phyloP scores from a whole-genome alignment of 2,797 vertebrate genomes.

The Spatula versicolor region DNA sequence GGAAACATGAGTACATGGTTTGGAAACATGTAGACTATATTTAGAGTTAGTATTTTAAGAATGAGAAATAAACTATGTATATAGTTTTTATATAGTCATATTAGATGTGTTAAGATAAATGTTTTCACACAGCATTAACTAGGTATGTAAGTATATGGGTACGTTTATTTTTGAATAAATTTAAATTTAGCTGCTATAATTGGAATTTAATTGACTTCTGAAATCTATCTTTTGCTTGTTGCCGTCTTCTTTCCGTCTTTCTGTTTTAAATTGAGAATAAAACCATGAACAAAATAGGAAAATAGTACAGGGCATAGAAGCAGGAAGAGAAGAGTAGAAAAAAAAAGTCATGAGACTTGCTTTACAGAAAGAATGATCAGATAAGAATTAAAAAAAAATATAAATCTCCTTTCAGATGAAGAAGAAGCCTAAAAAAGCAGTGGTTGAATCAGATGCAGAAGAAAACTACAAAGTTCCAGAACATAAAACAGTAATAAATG shows the following conservation, averaged over 20 bases:
- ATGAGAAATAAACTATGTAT: background rate
- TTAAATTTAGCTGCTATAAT: background rate
- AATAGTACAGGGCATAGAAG: background rate
- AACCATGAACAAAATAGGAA: background rate
- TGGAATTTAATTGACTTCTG: background rate
- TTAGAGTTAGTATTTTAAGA: background rate
- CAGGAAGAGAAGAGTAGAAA: background rate
- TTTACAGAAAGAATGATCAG: background rate
- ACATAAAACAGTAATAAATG: constrained; percentile 90
- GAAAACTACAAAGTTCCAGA: constrained; percentile 90
- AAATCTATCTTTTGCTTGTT: background rate
- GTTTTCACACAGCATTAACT: background rate
- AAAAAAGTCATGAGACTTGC: background rate
- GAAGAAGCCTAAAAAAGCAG: constrained; percentile 85
- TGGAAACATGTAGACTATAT: background rate
- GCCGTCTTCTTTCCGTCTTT: background rate
- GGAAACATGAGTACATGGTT: background rate
- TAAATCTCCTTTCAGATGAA: constrained; percentile 86
- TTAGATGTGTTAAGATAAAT: background rate
- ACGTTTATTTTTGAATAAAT: background rate
- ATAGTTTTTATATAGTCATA: background rate
- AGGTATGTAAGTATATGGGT: background rate
- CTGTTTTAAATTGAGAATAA: background rate
- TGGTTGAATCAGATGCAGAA: constrained; percentile 81
- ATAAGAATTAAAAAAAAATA: background rate